A percentile compares a stretch with the other conserved stretches of the same genome.
Evolutionary conservation across 2,888 invertebrate species (phyloP).

Genomic region (Noctua fimbriata): DNA sequence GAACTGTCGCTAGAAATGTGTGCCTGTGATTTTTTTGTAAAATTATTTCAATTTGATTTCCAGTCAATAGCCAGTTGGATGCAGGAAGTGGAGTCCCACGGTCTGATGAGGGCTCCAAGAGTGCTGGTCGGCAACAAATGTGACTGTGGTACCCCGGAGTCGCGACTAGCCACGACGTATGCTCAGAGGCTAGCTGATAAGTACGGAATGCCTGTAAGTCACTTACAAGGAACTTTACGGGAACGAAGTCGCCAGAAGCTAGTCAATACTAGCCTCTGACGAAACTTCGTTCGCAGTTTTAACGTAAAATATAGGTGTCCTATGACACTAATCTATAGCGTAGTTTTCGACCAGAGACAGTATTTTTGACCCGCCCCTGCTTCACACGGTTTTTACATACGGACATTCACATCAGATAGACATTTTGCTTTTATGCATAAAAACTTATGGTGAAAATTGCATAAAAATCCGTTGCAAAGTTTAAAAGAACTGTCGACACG

Average conservation of each 20-base stretch:
- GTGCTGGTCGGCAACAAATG: slow-evolving; percentile 96
- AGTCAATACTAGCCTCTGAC: too few relatives aligned
- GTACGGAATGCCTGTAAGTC: slow-evolving; percentile 92
- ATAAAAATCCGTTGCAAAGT: neutral
- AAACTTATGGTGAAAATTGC: neutral
- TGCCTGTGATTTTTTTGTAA: neutral
- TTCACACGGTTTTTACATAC: neutral
- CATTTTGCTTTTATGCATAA: neutral
- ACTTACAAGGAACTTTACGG: neutral
- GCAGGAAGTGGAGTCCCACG: slow-evolving; percentile 93
- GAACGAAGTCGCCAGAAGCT: too few relatives aligned
- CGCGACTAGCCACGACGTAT: slow-evolving; percentile 92
- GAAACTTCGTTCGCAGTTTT: too few relatives aligned
- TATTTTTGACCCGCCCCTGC: too few relatives aligned
- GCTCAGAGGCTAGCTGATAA: slow-evolving; percentile 94
- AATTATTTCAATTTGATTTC: slow-evolving; percentile 47
- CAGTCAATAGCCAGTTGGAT: slow-evolving; percentile 93
- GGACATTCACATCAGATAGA: too few relatives aligned
- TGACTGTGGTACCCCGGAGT: slow-evolving; percentile 91
- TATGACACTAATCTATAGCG: too few relatives aligned
- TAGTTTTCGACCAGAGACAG: too few relatives aligned
- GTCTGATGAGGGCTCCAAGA: slow-evolving; percentile 91
- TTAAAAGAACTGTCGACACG: neutral
- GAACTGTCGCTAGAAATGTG: neutral
- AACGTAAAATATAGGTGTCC: too few relatives aligned